Evolutionary conservation across 2,888 invertebrate genomes (phyloP).

Genomic region (Oscheius sp.): DNA sequence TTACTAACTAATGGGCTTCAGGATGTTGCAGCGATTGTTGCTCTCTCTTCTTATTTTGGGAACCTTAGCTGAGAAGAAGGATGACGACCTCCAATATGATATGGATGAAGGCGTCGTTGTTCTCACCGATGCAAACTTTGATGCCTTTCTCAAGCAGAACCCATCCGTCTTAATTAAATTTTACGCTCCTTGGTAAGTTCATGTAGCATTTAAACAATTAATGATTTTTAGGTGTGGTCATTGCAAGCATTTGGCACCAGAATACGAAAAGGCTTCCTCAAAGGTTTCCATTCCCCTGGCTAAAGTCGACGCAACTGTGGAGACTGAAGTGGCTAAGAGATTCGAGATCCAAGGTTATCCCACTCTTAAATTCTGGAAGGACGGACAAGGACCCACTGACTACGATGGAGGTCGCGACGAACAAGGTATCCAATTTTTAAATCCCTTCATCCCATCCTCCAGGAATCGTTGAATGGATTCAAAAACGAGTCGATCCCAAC

Average conservation of each 20-base stretch:
- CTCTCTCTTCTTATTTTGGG: slow-evolving; percentile 20
- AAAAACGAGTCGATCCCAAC: slow-evolving; percentile 73
- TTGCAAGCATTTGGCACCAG: slow-evolving; percentile 73
- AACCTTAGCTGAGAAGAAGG: slow-evolving; percentile 15
- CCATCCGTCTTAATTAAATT: slow-evolving; percentile 75
- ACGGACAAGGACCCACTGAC: slow-evolving; percentile 72
- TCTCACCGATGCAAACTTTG: slow-evolving; percentile 68
- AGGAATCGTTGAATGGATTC: slow-evolving; percentile 75
- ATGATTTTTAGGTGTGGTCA: slow-evolving; percentile 73
- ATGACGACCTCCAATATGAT: slow-evolving; percentile 54
- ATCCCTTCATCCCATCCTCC: not conserved
- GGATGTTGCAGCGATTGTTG: slow-evolving; percentile 23
- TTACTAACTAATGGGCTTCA: not conserved
- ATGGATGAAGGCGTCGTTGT: slow-evolving; percentile 58
- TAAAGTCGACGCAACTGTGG: slow-evolving; percentile 75
- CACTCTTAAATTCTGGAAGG: slow-evolving; percentile 75
- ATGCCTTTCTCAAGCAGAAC: slow-evolving; percentile 67
- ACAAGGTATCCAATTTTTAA: slow-evolving; percentile 46
- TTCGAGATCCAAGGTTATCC: slow-evolving; percentile 75
- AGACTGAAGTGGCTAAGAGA: slow-evolving; percentile 73
- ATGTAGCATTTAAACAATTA: not conserved
- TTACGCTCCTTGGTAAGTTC: slow-evolving; percentile 76
- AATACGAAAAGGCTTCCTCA: slow-evolving; percentile 74
- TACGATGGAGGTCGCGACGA: slow-evolving; percentile 74
- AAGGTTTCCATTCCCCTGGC: slow-evolving; percentile 71